Evolutionary conservation across 2,888 invertebrate species (phyloP).

Genomic region (Sinelater perroti): DNA sequence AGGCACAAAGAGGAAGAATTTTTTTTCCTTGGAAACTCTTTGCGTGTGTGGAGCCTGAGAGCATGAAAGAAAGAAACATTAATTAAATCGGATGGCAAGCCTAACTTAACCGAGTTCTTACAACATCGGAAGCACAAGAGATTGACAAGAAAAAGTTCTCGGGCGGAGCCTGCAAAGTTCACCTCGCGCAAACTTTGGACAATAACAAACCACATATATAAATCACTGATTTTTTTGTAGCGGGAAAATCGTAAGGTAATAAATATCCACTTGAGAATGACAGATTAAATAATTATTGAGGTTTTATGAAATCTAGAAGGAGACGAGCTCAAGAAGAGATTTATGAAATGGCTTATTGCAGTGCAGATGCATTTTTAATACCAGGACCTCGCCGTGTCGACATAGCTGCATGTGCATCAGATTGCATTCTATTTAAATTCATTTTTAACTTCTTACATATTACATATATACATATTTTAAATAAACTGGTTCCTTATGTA

Average conservation of each 20-base stretch:
- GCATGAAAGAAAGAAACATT: constrained; percentile 2
- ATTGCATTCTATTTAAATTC: no score
- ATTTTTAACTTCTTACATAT: no score
- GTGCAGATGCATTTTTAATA: constrained; percentile 8
- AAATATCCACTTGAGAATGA: constrained; percentile 1
- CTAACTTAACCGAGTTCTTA: not conserved
- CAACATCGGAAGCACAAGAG: constrained; percentile 5
- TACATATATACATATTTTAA: no score
- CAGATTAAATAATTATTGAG: constrained; percentile 3
- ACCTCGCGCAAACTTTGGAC: constrained; percentile 10
- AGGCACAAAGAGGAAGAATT: no score
- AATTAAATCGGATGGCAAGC: constrained; percentile 11
- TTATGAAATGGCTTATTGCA: constrained; percentile 9
- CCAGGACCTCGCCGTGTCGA: not conserved
- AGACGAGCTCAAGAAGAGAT: not conserved
- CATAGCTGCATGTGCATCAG: constrained; percentile 3
- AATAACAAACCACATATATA: constrained; percentile 19
- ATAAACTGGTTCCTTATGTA: no score
- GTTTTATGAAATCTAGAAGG: constrained; percentile 1
- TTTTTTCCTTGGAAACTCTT: not conserved
- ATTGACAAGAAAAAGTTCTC: constrained; percentile 1
- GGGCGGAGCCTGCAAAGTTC: not conserved
- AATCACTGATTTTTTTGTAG: no score
- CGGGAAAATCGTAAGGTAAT: no score
- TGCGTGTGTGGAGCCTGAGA: not conserved